Base-by-base conservation (phyloP, 2,113 vertebrate species). In the Neotoma lepida region DNA sequence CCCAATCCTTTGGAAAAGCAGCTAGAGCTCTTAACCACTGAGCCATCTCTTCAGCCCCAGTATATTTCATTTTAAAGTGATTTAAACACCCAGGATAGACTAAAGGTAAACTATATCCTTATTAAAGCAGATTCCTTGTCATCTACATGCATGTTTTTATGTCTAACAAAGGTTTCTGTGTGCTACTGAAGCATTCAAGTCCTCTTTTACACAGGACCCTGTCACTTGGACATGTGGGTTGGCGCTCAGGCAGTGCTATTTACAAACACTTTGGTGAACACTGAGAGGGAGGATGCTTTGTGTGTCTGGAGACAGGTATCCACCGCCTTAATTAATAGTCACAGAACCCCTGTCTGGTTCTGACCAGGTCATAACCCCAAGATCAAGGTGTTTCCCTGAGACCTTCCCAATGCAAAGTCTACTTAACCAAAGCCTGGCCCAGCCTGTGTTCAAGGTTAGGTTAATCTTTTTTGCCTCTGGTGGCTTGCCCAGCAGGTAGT, bases 241-340 rank as follows among this genome's bases (percentile, higher is more conserved):
- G 0, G 0, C 4, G 91, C 97, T 95, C 92, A 0, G 98, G 97
- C 95, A 22, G 0, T 7, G 0, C 92, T 98, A 86, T 98, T 98
- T 98, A 98, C 97, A 98, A 98, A 98, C 98, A 97, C 84, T 93
- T 20, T 1, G 1, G 84, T 92, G 94, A 96, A 33, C 44, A 78
- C 15, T 0, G 54, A 61, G 88, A 87, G 92, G 80, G 6, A 7
- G 86, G 6, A 6, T 91, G 70, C 95, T 93, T 33, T 70, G 90
- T 91, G 39, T 54, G 24, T 87, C 46, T 22, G 20, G 54, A 70
- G 85, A 24, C 30, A 64, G 88, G 76, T 64, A 63, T 66, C 95
- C 22, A 61, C 63, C 33, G 78, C 68, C 88, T 82, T 91, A 77
- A 95, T 93, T 91, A 93, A 80, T 22, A 73, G 86, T 68, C 84